Evolutionary conservation across 2,113 vertebrate species (phyloP).

Genomic region (Rhinoderma darwinii): DNA sequence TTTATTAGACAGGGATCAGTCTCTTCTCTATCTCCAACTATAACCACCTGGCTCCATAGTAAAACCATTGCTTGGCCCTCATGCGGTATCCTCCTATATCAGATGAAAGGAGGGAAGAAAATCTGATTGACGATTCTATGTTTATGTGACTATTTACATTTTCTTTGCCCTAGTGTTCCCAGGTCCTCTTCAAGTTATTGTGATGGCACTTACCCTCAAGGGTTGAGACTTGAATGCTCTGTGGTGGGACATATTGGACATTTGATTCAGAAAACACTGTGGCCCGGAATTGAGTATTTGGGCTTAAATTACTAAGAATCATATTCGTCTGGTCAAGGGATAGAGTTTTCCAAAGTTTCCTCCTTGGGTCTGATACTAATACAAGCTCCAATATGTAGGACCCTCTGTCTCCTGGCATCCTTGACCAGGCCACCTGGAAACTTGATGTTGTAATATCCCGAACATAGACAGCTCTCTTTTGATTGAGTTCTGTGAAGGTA

Average conservation of each 20-base stretch:
- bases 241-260: slow-evolving; percentile 71
- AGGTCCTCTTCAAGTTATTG: neutral
- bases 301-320: slow-evolving; percentile 73
- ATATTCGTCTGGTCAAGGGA: slow-evolving; percentile 73
- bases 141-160: neutral
- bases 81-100: too few species aligned
- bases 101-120: too few species aligned
- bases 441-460: slow-evolving; percentile 78
- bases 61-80: too few species aligned
- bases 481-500: neutral
- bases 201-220: slow-evolving; percentile 74
- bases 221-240: slow-evolving; percentile 81
- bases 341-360: slow-evolving; percentile 70
- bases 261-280: slow-evolving; percentile 84
- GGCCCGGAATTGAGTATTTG: slow-evolving; percentile 83
- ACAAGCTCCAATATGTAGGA: slow-evolving; percentile 80
- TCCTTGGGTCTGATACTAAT: slow-evolving; percentile 27
- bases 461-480: slow-evolving; percentile 58
- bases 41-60: too few species aligned
- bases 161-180: neutral
- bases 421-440: slow-evolving; percentile 84
- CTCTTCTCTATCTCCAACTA: too few species aligned
- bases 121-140: neutral
- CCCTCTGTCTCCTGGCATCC: slow-evolving; percentile 76
- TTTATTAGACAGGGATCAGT: too few species aligned